Percentiles rank a stretch among this genome's conserved stretches.
phyloP scores from a whole-genome alignment of 92 coral and sea anemone genomes.

The Micromussa lordhowensis region DNA sequence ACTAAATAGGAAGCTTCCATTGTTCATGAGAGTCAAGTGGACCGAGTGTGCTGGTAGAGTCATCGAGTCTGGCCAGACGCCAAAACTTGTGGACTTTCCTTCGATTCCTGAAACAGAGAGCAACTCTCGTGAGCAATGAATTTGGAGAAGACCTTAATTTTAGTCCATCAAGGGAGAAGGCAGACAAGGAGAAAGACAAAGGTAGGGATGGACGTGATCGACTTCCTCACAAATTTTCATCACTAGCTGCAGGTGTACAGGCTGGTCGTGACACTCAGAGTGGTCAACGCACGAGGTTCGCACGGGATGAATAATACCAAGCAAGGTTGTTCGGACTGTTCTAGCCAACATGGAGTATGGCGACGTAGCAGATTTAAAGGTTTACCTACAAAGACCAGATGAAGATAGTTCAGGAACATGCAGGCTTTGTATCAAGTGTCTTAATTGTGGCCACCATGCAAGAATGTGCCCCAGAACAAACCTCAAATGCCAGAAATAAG shows the following conservation, averaged over 20 bases:
- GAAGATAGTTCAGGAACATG: constrained; percentile 39
- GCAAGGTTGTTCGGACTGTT: constrained; percentile 15
- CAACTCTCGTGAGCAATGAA: too few relatives aligned
- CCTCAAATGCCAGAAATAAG: constrained; percentile 44
- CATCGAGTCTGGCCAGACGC: too few relatives aligned
- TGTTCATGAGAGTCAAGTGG: too few relatives aligned
- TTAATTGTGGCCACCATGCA: constrained; percentile 58
- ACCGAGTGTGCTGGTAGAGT: too few relatives aligned
- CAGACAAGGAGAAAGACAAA: background rate
- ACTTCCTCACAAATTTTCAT: background rate
- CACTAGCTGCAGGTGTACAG: background rate
- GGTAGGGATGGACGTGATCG: background rate
- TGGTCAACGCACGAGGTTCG: background rate
- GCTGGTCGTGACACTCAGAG: background rate
- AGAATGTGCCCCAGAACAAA: constrained; percentile 48
- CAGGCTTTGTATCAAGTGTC: constrained; percentile 72
- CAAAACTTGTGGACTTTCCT: too few relatives aligned
- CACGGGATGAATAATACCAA: background rate
- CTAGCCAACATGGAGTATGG: constrained; percentile 56
- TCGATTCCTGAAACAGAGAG: too few relatives aligned
- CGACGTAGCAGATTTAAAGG: constrained; percentile 56
- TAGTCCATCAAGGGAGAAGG: background rate
- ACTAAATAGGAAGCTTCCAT: too few relatives aligned
- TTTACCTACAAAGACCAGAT: constrained; percentile 36
- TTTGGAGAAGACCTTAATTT: background rate